These are phyloP conservation scores for Dendrocopos noguchii DNA, from an alignment of 2,113 vertebrate species.

Conservation along the genomic window DNA sequence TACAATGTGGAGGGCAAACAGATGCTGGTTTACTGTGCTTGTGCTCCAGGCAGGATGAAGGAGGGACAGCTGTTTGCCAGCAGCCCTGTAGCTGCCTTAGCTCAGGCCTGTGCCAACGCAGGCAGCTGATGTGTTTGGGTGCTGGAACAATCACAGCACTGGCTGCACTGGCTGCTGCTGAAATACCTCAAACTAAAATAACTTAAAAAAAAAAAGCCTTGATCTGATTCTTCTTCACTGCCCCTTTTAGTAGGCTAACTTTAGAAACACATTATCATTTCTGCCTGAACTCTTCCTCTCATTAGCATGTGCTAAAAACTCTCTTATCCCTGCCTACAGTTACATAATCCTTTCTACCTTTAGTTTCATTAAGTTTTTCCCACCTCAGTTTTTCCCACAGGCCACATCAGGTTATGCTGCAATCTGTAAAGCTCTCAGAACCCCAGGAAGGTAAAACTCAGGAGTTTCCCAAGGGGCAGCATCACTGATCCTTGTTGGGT, in stretches of 20 bases:
- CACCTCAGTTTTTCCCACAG: neutral
- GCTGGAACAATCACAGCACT: neutral
- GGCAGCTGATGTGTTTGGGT: neutral
- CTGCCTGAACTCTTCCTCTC: neutral
- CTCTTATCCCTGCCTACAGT: neutral
- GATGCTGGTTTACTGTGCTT: neutral
- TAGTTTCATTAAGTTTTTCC: neutral
- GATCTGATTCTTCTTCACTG: neutral
- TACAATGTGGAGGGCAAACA: neutral
- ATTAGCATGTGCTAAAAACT: neutral
- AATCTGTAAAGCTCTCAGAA: neutral
- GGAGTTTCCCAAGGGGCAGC: neutral
- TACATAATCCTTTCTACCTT: neutral
- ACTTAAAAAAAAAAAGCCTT: neutral
- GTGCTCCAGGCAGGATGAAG: neutral
- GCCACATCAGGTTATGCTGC: neutral
- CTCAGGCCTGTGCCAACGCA: neutral
- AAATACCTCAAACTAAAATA: neutral
- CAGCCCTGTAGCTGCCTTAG: neutral
- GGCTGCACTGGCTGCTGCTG: neutral
- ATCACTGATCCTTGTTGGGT: fast-evolving
- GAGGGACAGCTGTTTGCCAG: constrained; percentile 30
- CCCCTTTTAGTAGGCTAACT: neutral
- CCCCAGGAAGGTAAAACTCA: neutral
- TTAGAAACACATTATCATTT: neutral